Base-by-base conservation (phyloP, 1,140 invertebrate species). In the Asobara japonica region DNA sequence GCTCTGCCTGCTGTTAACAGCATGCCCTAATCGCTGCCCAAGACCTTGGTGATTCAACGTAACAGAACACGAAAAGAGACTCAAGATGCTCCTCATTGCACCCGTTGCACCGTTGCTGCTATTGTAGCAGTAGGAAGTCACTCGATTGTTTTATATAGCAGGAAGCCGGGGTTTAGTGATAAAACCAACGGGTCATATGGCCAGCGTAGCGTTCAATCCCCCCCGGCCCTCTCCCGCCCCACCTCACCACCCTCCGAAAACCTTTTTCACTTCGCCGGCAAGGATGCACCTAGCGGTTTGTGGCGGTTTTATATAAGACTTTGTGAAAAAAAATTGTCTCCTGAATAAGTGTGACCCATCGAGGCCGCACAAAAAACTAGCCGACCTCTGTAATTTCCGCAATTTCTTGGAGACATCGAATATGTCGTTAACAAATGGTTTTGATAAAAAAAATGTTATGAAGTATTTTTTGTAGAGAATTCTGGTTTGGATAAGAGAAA, bases 271-370 rank as follows among this genome's bases (percentile, higher is more conserved):
- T 48, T 48, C 31, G 31, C 11, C 11, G 11, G 11, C 31, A 36
- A 36, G 5, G 29, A 33, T 36, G 20, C 20, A 33, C 4, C 64
- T 3, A 27, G 60, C 41, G 41, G 41, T 48, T 65, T 10, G 30
- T 65, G 22, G 16, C 66, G 33, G 73, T 70, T 60, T 67, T 65
- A 71, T 77, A 48, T 65, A 78, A 79, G 76, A 71, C 70, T 71
- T 69, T 68, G 75, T 31, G 27, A 3, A 69, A 29, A 25, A 65
- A 13, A 3, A 18, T n/a, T 4, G 8, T 38, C 8, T 38, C 2
- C 1, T 4, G 36, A 38, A n/a, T n/a, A n/a, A n/a, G n/a, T n/a
- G n/a, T n/a, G n/a, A n/a, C n/a, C n/a, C n/a, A n/a, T n/a, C n/a
- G n/a, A n/a, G n/a, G n/a, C n/a, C n/a, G n/a, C n/a, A n/a, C n/a